phyloP scores from a whole-genome alignment of 2,797 vertebrate species.

The Mastacembelus armatus region DNA sequence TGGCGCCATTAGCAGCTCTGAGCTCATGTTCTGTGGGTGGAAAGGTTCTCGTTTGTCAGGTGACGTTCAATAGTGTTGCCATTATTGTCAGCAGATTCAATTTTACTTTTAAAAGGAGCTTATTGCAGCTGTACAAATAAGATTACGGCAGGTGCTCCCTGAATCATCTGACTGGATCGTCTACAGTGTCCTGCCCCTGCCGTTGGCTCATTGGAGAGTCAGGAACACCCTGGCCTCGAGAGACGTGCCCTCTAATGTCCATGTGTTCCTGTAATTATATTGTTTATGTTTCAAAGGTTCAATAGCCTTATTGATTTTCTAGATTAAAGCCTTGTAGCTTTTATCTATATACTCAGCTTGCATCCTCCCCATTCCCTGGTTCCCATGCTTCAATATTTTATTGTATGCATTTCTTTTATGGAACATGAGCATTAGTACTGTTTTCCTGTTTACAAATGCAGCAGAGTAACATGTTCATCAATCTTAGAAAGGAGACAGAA shows the following conservation, averaged over 20 bases:
- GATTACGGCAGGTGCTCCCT: slow-evolving; percentile 57
- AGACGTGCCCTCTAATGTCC: slow-evolving; percentile 53
- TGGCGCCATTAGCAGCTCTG: slow-evolving; percentile 21
- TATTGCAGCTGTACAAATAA: slow-evolving; percentile 67
- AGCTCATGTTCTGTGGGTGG: slow-evolving; percentile 19
- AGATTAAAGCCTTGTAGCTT: slow-evolving; percentile 77
- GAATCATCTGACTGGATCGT: slow-evolving; percentile 55
- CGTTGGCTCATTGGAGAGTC: slow-evolving; percentile 50
- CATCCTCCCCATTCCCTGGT: slow-evolving; percentile 27
- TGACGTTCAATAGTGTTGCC: slow-evolving; percentile 49
- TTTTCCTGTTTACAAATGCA: slow-evolving; percentile 6
- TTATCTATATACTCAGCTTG: slow-evolving; percentile 52
- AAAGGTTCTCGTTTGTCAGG: slow-evolving; percentile 30
- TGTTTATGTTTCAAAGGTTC: slow-evolving; percentile 71
- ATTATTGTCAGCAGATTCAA: slow-evolving; percentile 66
- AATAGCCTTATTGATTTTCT: slow-evolving; percentile 77
- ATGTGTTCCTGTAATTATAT: slow-evolving; percentile 73
- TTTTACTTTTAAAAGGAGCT: slow-evolving; percentile 71
- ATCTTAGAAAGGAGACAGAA: too few species aligned
- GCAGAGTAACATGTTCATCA: slow-evolving; percentile 11
- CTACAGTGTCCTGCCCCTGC: not conserved
- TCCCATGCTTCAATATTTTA: slow-evolving; percentile 38
- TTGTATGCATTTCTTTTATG: slow-evolving; percentile 21
- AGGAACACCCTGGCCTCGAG: slow-evolving; percentile 19
- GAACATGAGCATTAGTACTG: slow-evolving; percentile 25